Base-by-base conservation (phyloP, 2,888 invertebrate genomes). In the Alentia gelatinosa region DNA sequence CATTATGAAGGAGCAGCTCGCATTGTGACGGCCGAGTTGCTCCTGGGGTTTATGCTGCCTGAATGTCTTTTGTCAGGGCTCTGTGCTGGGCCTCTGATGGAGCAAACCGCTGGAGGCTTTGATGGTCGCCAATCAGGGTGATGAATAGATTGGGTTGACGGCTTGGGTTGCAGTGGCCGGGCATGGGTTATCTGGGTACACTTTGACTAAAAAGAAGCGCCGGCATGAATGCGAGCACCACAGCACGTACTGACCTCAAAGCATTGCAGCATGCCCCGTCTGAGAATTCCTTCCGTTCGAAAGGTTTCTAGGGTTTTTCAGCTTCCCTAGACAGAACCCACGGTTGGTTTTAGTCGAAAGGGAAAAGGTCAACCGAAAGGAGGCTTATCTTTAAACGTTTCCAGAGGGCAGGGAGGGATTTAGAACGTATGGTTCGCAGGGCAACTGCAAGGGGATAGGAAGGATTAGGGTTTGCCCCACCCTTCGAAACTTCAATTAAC, bases 331-430 rank as follows among this genome's bases (percentile, higher is more conserved):
- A 1, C 68, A 35, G n/a, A n/a, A 35, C 35, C 35, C 35, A 26
- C 37, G 56, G 15, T 79, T n/a, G 79, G 37, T 19, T 9, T 4
- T 30, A 4, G 79, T 19, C 23, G n/a, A 56, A 56, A 56, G 56
- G 56, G 56, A 56, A 79, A 79, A 79, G 79, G 79, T 79, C 79
- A 79, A 37, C 9, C 37, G 37, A 79, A 79, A 79, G 39, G 79
- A 79, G 79, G 19, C 26, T 79, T 79, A 79, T 79, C 79, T 79
- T 79, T 79, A 37, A 79, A 79, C 79, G 39, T 35, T 30, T 68
- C 30, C 26, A 30, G 56, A n/a, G 56, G 56, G 39, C 39, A 79
- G 9, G 75, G n/a, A n/a, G n/a, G n/a, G n/a, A n/a, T n/a, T n/a
- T n/a, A n/a, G n/a, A n/a, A n/a, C n/a, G n/a, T n/a, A n/a, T n/a